Percentiles rank a stretch among this genome's conserved stretches.
Conservation (phyloP, 2,888 invertebrate species). For the Phyllotreta cruciferae region DNA sequence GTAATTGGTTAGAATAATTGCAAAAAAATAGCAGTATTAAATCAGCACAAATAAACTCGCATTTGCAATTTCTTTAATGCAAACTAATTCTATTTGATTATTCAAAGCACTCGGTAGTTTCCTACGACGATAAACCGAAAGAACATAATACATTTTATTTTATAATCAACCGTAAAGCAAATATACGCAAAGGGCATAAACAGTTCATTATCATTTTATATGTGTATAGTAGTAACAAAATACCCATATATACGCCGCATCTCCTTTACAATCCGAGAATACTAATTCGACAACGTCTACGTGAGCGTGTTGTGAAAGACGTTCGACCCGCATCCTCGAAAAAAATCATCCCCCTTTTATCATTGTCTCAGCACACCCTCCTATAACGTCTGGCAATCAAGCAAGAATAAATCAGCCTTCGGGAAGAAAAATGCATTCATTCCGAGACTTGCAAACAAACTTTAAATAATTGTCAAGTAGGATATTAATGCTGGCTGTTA, state of each 20-base stretch:
- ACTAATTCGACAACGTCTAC: conserved; percentile 6
- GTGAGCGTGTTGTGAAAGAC: conserved; percentile 1
- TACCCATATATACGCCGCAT: conserved; percentile 3
- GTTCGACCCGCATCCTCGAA: conserved; percentile 2
- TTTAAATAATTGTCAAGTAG: no score
- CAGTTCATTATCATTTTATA: conserved; percentile 5
- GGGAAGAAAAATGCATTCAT: neutral
- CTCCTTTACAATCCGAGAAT: neutral
- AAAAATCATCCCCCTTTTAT: conserved; percentile 1
- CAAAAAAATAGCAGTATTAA: no score
- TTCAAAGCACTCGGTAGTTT: neutral
- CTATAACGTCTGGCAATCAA: no score
- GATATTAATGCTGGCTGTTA: no score
- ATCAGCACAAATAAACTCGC: no score
- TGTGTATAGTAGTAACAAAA: conserved; percentile 1
- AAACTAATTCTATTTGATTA: no score
- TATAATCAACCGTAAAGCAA: neutral
- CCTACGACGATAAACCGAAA: neutral
- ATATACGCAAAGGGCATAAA: neutral
- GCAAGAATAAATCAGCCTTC: neutral
- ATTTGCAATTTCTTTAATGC: no score
- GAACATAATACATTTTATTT: neutral
- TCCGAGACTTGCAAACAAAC: no score
- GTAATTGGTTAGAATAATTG: no score
- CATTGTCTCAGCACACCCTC: no score